A percentile compares a stretch with the other conserved stretches of the same genome.
Conservation (phyloP, 1,140 invertebrate genomes). For the Aphaenogaster rudis region DNA sequence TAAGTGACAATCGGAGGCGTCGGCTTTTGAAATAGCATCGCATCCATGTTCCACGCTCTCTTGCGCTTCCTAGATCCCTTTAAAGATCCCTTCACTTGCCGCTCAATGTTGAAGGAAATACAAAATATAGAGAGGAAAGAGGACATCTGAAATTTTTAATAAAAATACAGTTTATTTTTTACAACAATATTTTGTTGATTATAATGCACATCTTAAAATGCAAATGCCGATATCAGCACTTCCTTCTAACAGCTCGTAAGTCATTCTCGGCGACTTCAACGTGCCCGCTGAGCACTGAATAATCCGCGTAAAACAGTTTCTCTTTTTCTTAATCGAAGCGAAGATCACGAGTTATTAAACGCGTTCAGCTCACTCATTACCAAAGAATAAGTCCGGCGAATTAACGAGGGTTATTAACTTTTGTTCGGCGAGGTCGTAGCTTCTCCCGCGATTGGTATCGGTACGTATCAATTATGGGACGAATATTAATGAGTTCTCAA, state of each 20-base stretch:
- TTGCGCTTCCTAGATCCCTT: constrained; percentile 25
- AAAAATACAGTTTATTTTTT: not conserved
- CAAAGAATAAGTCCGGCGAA: constrained; percentile 69
- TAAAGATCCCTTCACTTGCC: constrained; percentile 49
- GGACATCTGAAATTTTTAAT: not conserved
- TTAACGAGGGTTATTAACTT: constrained; percentile 75
- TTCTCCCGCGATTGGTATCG: constrained; percentile 65
- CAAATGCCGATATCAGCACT: not conserved
- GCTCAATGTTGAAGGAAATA: not conserved
- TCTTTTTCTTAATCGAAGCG: constrained; percentile 7
- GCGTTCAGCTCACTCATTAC: constrained; percentile 63
- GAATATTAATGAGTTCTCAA: constrained; percentile 78
- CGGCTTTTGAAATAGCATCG: constrained; percentile 79
- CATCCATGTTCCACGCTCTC: constrained; percentile 35
- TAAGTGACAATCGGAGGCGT: constrained; percentile 85
- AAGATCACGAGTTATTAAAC: constrained; percentile 67
- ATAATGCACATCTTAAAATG: not conserved
- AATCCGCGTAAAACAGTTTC: constrained; percentile 50
- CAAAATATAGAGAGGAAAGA: no score
- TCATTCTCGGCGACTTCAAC: constrained; percentile 1
- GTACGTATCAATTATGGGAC: constrained; percentile 76
- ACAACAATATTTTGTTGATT: not conserved
- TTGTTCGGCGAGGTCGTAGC: constrained; percentile 28
- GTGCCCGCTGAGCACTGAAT: constrained; percentile 33
- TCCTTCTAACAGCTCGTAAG: not conserved